Evolutionary conservation across 2,888 invertebrate species (phyloP), one percentile per base, ranked within the genome.

Genomic region (Mantis religiosa): DNA sequence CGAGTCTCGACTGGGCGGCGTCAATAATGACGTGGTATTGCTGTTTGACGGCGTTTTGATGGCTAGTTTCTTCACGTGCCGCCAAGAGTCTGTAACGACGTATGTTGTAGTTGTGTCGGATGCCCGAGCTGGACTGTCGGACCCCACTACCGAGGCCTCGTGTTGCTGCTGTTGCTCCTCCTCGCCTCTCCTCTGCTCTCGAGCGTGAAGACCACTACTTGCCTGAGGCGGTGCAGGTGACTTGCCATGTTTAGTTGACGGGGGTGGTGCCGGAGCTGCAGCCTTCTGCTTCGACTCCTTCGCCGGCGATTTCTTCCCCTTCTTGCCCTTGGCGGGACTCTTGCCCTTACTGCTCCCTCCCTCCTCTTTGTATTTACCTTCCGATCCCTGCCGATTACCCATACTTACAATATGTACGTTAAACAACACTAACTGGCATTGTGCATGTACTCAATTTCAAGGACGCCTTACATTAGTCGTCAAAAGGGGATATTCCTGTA

Each of bases 1-100:
- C 91, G 96, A 95, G 91, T 94, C 95, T 92, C 94, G 94, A 92
- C 94, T 95, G 91, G 89, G 90, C 47, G 90, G 90, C 83, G 89
- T 89, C 15, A 87, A 71, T 28, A 85, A 83, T 12, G 88, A 47
- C 8, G 28, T 81, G n/a, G 27, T 7, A 28, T 41, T 81, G 88
- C 54, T 88, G 4, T 25, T 12, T 12, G 88, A 92, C 92, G 87
- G 92, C 89, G 12, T 92, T 91, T 87, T 88, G 41, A 90, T 90
- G 28, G 90, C 87, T 87, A 92, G 91, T 71, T 92, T 91, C 89
- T 93, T 93, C 27, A 92, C 93, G 82, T 92, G 92, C 71, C 92
- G 92, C 93, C 93, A 93, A 30, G 93, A 93, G 89, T 93, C 93
- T 83, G 93, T 93, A 89, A 93, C 93, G 90, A 93, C 91, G 85